A percentile compares a stretch with the other conserved stretches of the same genome.
These are phyloP conservation scores for Ageneiosus marmoratus DNA, from an alignment of 2,113 vertebrate species.

Conservation along the genomic window DNA sequence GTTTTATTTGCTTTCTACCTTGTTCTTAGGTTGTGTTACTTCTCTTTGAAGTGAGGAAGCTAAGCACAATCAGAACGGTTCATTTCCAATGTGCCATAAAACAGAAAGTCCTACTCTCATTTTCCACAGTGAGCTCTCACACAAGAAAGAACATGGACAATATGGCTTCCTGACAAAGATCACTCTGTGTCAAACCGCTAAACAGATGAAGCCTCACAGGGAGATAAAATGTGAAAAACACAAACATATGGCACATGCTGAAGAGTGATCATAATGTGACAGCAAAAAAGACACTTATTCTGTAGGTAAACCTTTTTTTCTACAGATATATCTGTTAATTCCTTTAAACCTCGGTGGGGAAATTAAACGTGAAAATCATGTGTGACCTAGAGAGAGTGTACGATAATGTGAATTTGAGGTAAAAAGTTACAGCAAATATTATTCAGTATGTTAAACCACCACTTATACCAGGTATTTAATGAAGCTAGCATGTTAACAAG, in stretches of 20 bases:
- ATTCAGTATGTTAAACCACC: not conserved
- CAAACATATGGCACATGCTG: not conserved
- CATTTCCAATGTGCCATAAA: conserved; percentile 29
- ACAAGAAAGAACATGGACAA: conserved; percentile 29
- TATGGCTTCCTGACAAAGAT: conserved; percentile 27
- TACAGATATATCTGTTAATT: not conserved
- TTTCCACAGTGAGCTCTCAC: conserved; percentile 20
- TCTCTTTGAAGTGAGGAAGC: conserved; percentile 10
- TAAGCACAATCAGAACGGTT: conserved; percentile 7
- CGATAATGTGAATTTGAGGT: not conserved
- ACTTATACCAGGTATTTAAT: not conserved
- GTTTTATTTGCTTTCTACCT: not conserved
- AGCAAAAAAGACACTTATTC: not conserved
- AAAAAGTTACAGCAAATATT: not conserved
- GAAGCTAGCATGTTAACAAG: not conserved
- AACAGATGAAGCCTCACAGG: conserved; percentile 21
- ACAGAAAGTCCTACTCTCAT: conserved; percentile 5
- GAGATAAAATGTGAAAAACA: conserved; percentile 9
- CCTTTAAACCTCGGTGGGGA: not conserved
- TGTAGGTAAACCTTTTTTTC: not conserved
- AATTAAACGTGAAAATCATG: not conserved
- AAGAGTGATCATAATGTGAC: not conserved
- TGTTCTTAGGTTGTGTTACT: conserved; percentile 3
- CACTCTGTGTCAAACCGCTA: not conserved
- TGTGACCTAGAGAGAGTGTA: not conserved